Conservation (phyloP, 2,113 vertebrate species). For the Ctenomys sociabilis region DNA sequence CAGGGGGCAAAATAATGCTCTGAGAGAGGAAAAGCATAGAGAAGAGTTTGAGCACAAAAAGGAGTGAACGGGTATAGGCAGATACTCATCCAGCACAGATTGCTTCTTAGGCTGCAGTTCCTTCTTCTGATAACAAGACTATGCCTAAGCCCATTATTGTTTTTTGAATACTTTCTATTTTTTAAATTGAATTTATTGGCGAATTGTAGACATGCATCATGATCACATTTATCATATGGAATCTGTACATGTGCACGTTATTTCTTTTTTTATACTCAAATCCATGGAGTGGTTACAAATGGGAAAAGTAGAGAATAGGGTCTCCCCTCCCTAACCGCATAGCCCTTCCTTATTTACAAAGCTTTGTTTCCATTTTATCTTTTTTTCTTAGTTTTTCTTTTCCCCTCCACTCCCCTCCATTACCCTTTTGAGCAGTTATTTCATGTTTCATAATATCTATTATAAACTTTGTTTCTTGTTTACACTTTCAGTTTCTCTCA, state of each 20-base stretch:
- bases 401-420: not conserved
- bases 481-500: not conserved
- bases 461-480: not conserved
- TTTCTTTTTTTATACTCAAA: not conserved
- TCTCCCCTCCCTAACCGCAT: not conserved
- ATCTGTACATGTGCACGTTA: not conserved
- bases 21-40: not conserved
- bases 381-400: not conserved
- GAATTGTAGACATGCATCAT: not conserved
- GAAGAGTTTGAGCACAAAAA: not conserved
- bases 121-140: not conserved
- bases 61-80: not conserved
- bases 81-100: not conserved
- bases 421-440: not conserved
- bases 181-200: not conserved
- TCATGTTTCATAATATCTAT: not conserved
- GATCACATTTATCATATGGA: not conserved
- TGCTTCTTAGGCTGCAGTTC: not conserved
- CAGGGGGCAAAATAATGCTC: not conserved
- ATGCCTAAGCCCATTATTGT: not conserved
- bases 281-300: no score
- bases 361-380: not conserved
- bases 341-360: no score
- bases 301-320: no score
- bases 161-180: not conserved